phyloP scores from a whole-genome alignment of 2,888 invertebrate species.

The Agrotis ipsilon region DNA sequence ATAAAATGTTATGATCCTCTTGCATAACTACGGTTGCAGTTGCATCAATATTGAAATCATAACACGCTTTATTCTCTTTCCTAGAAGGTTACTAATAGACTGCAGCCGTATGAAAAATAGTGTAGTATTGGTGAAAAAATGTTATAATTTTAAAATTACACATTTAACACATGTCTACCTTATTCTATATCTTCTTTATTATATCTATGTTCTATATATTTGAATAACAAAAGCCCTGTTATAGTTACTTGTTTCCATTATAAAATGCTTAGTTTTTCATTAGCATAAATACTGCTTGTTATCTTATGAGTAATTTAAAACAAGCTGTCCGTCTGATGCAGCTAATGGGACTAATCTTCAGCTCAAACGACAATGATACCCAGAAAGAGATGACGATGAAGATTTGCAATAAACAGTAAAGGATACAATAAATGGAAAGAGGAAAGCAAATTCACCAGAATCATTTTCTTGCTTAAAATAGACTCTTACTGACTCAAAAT shows the following conservation, averaged over 20 bases:
- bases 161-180: neutral
- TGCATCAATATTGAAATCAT: neutral
- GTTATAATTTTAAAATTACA: neutral
- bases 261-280: neutral
- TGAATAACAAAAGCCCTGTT: slow-evolving; percentile 1
- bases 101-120: too few relatives aligned
- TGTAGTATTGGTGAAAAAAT: neutral
- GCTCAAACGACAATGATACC: too few relatives aligned
- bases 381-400: too few relatives aligned
- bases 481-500: too few relatives aligned
- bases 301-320: neutral
- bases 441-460: too few relatives aligned
- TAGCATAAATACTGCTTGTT: neutral
- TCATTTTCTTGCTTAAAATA: too few relatives aligned
- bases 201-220: too few relatives aligned
- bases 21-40: neutral
- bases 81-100: neutral
- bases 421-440: too few relatives aligned
- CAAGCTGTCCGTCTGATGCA: too few relatives aligned
- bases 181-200: neutral
- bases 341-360: too few relatives aligned
- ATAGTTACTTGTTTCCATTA: neutral
- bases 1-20: neutral
- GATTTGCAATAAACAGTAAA: too few relatives aligned
- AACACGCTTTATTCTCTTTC: neutral